phyloP scores from a whole-genome alignment of 2,797 vertebrate genomes.

The Malurus leucopterus region DNA sequence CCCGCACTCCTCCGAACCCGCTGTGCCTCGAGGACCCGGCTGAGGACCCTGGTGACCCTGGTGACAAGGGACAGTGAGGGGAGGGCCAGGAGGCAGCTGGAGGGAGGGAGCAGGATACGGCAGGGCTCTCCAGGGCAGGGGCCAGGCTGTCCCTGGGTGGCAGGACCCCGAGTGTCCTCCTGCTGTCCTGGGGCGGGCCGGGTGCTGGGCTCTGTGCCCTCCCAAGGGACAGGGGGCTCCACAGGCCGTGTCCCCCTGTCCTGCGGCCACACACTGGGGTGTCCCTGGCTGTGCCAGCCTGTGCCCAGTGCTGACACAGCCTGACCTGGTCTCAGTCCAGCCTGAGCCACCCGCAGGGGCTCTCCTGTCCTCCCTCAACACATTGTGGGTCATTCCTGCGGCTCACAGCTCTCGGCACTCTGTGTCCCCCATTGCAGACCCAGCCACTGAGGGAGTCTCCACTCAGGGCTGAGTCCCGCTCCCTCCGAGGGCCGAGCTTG shows the following conservation, averaged over 20 bases:
- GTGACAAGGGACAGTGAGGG: not conserved
- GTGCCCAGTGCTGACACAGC: not conserved
- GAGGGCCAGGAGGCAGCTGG: not conserved
- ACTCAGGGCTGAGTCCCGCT: fast-evolving
- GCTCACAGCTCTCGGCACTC: not conserved
- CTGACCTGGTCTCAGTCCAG: fast-evolving
- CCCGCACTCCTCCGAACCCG: not conserved
- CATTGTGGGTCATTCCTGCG: not conserved
- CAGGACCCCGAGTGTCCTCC: not conserved
- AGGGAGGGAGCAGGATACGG: not conserved
- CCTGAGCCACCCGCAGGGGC: fast-evolving
- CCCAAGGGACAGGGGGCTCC: not conserved
- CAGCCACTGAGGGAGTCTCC: fast-evolving
- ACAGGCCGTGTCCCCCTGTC: not conserved
- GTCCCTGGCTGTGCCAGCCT: not conserved
- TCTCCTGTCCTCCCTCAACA: fast-evolving
- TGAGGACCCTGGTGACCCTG: not conserved
- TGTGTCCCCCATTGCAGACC: fast-evolving
- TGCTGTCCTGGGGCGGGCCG: not conserved
- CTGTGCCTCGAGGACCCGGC: not conserved
- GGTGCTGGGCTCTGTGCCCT: not conserved
- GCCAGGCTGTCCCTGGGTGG: not conserved
- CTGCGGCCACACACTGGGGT: fast-evolving
- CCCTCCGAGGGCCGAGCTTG: not conserved
- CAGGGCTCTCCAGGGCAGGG: not conserved